phyloP scores from a whole-genome alignment of 1,140 invertebrate genomes.

The Scaptomyza montana region DNA sequence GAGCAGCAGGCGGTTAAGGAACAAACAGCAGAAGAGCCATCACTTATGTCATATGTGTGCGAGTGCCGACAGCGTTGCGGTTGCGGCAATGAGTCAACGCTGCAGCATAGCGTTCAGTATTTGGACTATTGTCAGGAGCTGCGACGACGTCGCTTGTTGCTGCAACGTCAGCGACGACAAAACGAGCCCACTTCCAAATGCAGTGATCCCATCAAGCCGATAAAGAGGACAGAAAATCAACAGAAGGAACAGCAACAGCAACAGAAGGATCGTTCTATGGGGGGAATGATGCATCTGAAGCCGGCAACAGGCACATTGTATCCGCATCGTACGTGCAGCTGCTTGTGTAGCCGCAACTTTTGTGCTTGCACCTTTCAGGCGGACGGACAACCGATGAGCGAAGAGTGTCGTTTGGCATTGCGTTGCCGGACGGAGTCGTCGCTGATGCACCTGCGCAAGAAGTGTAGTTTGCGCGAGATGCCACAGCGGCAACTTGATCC shows the following conservation, averaged over 20 bases:
- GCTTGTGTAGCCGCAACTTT: not conserved
- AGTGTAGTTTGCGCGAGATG: constrained; percentile 37
- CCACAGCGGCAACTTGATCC: constrained; percentile 55
- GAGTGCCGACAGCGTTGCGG: constrained; percentile 6
- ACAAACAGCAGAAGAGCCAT: not conserved
- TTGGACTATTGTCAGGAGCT: constrained; percentile 14
- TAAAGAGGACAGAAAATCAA: not conserved
- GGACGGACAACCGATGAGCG: constrained; percentile 54
- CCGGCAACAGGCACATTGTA: not conserved
- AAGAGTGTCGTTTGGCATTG: constrained; percentile 26
- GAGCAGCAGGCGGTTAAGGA: constrained; percentile 12
- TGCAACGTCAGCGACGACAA: constrained; percentile 3
- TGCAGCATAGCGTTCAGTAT: constrained; percentile 24
- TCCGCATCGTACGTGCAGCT: constrained; percentile 34
- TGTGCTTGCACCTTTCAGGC: constrained; percentile 40
- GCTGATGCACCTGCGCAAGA: constrained; percentile 32
- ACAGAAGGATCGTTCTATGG: not conserved
- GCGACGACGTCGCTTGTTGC: constrained; percentile 5
- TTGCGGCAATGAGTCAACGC: not conserved
- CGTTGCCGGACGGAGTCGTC: constrained; percentile 21
- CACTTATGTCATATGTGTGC: not conserved
- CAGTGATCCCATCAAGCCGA: not conserved
- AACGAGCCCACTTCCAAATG: not conserved
- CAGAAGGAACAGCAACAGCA: not conserved
- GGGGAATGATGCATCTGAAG: no score